Conservation (phyloP, 2,888 invertebrate species). For the Omphaloscelis lunosa region DNA sequence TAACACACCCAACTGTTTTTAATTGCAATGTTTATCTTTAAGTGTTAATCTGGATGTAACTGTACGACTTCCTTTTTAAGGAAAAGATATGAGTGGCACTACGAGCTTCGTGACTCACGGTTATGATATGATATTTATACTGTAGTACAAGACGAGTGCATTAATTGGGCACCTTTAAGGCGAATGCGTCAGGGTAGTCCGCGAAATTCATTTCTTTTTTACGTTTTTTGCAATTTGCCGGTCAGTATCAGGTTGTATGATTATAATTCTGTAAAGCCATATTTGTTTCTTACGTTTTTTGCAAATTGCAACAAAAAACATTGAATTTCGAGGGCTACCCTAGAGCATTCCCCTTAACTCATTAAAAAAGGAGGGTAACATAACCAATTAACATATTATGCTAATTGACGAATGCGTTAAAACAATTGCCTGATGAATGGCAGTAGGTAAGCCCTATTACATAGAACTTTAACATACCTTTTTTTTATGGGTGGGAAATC, state of each 20-base stretch:
- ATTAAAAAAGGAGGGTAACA: not conserved
- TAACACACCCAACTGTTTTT: not conserved
- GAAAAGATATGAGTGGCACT: not conserved
- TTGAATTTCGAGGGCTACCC: no score
- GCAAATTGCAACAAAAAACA: no score
- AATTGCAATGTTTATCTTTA: slow-evolving; percentile 11
- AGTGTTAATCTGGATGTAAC: slow-evolving; percentile 14
- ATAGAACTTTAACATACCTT: no score
- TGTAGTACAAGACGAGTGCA: not conserved
- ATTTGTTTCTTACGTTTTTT: no score
- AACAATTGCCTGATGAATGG: not conserved
- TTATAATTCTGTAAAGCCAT: no score
- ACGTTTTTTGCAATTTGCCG: no score
- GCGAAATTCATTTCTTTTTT: no score
- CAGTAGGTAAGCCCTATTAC: not conserved
- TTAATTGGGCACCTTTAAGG: not conserved
- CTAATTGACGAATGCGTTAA: not conserved
- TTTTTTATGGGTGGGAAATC: no score
- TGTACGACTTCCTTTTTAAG: slow-evolving; percentile 2
- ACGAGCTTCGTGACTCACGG: slow-evolving; percentile 18
- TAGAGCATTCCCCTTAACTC: no score
- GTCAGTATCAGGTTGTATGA: no score
- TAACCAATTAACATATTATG: no score
- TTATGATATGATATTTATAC: not conserved
- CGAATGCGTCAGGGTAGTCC: no score